Percentiles rank a stretch among this genome's conserved stretches.
These are phyloP conservation scores for Noctua janthina DNA, from an alignment of 2,888 invertebrate species.

Conservation along the genomic window DNA sequence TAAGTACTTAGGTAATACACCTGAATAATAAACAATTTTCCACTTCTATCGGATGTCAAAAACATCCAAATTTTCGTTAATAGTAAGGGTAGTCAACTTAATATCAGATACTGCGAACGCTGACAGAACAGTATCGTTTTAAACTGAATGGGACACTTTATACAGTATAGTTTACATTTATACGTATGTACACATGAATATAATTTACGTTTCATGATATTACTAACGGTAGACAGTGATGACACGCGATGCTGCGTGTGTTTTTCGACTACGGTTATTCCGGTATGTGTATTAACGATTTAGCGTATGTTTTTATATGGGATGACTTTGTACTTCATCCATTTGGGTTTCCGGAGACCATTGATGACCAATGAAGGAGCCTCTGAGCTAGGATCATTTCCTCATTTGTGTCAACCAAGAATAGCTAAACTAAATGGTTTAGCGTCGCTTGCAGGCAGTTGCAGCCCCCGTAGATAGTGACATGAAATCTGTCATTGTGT, in stretches of 20 bases:
- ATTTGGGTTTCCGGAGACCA: not conserved
- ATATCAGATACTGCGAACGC: slow-evolving; percentile 17
- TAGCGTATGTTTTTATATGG: not conserved
- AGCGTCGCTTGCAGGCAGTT: too few relatives aligned
- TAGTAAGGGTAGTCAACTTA: slow-evolving; percentile 23
- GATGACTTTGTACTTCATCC: not conserved
- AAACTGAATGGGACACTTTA: slow-evolving; percentile 42
- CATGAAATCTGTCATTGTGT: too few relatives aligned
- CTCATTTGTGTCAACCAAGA: not conserved
- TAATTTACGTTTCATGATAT: slow-evolving; percentile 50
- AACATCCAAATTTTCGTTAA: not conserved
- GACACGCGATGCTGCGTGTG: slow-evolving; percentile 54
- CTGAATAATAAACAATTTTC: not conserved
- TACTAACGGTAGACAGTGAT: slow-evolving; percentile 50
- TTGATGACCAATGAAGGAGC: not conserved
- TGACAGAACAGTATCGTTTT: slow-evolving; percentile 10
- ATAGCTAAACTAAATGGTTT: not conserved
- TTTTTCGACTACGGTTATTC: slow-evolving; percentile 46
- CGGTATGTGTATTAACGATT: not conserved
- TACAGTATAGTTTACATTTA: slow-evolving; percentile 51
- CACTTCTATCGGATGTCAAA: not conserved
- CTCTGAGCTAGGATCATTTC: not conserved
- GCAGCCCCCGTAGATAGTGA: too few relatives aligned
- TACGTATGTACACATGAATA: not conserved
- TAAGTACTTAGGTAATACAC: not conserved